phyloP scores from a whole-genome alignment of 2,888 invertebrate species.

The Antheraea assamensis region DNA sequence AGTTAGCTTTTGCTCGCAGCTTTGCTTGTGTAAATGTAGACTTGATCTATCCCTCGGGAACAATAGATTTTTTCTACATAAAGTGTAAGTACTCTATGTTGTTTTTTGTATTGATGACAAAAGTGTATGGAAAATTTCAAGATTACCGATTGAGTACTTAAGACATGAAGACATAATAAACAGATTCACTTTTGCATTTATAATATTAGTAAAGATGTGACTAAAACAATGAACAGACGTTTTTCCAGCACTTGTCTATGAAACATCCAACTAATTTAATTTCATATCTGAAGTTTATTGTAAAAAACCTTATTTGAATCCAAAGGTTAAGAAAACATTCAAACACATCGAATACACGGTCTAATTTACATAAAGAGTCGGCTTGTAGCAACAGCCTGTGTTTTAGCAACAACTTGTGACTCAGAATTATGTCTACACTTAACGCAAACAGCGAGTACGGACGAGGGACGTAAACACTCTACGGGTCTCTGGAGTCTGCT shows the following conservation, averaged over 20 bases:
- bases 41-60: no score
- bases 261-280: not conserved
- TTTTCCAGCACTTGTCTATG: not conserved
- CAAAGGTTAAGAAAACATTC: slow-evolving; percentile 7
- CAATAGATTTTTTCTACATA: no score
- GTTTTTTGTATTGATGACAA: no score
- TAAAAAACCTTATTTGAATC: not conserved
- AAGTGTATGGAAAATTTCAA: no score
- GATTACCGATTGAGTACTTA: no score
- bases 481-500: slow-evolving; percentile 20
- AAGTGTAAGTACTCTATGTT: no score
- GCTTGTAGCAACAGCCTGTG: slow-evolving; percentile 39
- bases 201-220: no score
- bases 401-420: slow-evolving; percentile 43
- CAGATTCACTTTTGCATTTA: no score
- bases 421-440: slow-evolving; percentile 38
- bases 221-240: not conserved
- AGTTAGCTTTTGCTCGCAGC: no score
- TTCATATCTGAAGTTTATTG: not conserved
- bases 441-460: slow-evolving; percentile 34
- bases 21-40: no score
- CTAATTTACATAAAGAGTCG: slow-evolving; percentile 41
- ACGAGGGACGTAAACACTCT: slow-evolving; percentile 29
- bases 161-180: no score
- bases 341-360: slow-evolving; percentile 21